Evolutionary conservation across 2,113 vertebrate species (phyloP), one percentile per base, ranked within the genome.

Genomic region (Aphyosemion australe): DNA sequence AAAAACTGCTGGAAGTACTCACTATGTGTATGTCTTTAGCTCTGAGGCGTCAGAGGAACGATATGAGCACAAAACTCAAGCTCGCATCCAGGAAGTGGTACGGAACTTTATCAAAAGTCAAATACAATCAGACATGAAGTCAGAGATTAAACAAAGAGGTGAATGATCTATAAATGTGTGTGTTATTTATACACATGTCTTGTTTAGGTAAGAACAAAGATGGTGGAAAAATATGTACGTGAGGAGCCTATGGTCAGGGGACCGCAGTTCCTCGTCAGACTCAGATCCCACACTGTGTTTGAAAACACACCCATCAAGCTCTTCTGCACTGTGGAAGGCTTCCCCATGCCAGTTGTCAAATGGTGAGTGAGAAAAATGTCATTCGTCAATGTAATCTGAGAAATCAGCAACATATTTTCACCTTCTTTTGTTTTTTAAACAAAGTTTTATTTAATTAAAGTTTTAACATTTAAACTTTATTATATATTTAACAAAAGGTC

Each of bases 271-370:
- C 79, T 95, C 72, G 94, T 93, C 50, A 91, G 94, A 61, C 92
- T 99, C 69, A 91, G 96, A 64, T 97, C 97, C 49, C 97, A 99
- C 83, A 99, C 95, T 0, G 91, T 99, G 78, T 99, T 93, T 94
- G 96, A 99, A 87, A 90, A 91, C 68, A 94, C 94, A 85, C 61
- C 93, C 0, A 92, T 99, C 78, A 94, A 87, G 66, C 91, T 99
- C 20, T 95, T 93, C 86, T 98, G 96, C 72, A 96, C 95, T 1
- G 95, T 98, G 2, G 94, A 96, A 58, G 97, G 96, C 49, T 99
- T 93, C 85, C 97, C 97, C 18, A 93, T 84, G 0, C 97, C 97
- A 2, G 14, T 92, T 41, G 94, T 99, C 57, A 96, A 95, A 92
- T 99, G 97, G 97, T 99, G 12, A n/a, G n/a, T n/a, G n/a, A 45